Evolutionary conservation across 1,140 invertebrate species (phyloP).

Genomic region (Limonius californicus): DNA sequence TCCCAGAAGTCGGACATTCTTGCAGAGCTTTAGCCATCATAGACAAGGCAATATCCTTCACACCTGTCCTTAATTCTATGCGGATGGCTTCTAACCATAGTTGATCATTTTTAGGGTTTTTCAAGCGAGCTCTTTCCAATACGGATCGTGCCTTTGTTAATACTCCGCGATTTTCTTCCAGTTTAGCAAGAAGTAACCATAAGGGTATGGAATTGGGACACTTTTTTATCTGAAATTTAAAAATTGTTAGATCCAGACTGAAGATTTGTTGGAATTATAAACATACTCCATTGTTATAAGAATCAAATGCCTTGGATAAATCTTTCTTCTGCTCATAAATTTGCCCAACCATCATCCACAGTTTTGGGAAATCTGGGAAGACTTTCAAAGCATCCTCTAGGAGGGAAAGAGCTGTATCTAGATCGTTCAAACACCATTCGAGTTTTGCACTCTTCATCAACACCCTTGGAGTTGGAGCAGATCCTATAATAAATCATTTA

Average conservation of each 20-base stretch:
- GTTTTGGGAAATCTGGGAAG: conserved; percentile 90
- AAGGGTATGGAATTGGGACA: conserved; percentile 86
- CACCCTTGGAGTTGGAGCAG: conserved; percentile 93
- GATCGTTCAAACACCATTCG: conserved; percentile 94
- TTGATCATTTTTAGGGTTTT: conserved; percentile 85
- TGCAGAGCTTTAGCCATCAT: conserved; percentile 91
- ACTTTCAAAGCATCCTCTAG: conserved; percentile 86
- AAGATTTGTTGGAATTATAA: no score
- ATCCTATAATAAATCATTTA: conserved; percentile 59
- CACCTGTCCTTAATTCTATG: conserved; percentile 76
- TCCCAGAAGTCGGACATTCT: conserved; percentile 91
- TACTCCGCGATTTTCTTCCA: conserved; percentile 84
- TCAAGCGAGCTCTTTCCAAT: conserved; percentile 87
- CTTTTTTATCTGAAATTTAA: conserved; percentile 85
- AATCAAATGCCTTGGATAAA: conserved; percentile 78
- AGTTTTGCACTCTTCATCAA: conserved; percentile 99
- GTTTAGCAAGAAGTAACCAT: conserved; percentile 82
- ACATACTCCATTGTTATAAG: conserved; percentile 81
- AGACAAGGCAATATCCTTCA: conserved; percentile 84
- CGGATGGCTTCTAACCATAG: conserved; percentile 94
- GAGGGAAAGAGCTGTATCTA: conserved; percentile 75
- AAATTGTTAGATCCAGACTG: no score
- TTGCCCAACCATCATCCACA: conserved; percentile 99
- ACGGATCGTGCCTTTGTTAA: conserved; percentile 94
- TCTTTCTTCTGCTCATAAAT: conserved; percentile 84